These are phyloP conservation scores for Neria commutata DNA, from an alignment of 2,888 invertebrate genomes.

Conservation along the genomic window DNA sequence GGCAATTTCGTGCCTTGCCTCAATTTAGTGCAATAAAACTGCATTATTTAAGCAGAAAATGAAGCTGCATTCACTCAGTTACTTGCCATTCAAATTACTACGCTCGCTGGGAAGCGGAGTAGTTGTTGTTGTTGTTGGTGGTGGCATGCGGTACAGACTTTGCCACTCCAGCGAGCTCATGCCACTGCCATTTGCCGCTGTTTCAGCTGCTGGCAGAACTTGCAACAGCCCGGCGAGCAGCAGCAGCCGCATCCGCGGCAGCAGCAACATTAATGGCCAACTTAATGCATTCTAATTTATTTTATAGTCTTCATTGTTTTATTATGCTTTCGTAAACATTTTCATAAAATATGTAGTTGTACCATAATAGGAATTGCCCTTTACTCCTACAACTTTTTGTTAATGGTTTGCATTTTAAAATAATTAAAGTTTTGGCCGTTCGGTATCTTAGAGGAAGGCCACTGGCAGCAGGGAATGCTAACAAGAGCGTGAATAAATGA, in stretches of 20 bases:
- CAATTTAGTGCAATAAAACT: conserved; percentile 2
- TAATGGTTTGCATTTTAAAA: neutral
- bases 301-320: neutral
- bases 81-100: conserved; percentile 1
- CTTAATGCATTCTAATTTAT: neutral
- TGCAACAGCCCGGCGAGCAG: neutral
- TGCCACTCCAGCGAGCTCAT: too few relatives aligned
- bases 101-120: neutral
- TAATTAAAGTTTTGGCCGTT: too few relatives aligned
- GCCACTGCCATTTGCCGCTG: too few relatives aligned
- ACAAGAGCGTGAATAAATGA: neutral
- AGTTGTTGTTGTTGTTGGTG: neutral
- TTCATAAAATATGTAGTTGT: neutral
- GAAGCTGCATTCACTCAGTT: neutral
- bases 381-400: neutral
- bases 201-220: neutral
- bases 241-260: neutral
- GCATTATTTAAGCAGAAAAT: conserved; percentile 3
- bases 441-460: too few relatives aligned
- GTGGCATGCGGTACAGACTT: neutral
- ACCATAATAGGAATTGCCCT: neutral
- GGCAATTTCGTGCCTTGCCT: too few relatives aligned
- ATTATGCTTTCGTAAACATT: neutral
- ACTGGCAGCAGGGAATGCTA: neutral
- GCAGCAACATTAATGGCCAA: neutral